A percentile compares a stretch with the other conserved stretches of the same genome.
Evolutionary conservation across 2,888 invertebrate genomes (phyloP).

Genomic region (Nudaria mundana): DNA sequence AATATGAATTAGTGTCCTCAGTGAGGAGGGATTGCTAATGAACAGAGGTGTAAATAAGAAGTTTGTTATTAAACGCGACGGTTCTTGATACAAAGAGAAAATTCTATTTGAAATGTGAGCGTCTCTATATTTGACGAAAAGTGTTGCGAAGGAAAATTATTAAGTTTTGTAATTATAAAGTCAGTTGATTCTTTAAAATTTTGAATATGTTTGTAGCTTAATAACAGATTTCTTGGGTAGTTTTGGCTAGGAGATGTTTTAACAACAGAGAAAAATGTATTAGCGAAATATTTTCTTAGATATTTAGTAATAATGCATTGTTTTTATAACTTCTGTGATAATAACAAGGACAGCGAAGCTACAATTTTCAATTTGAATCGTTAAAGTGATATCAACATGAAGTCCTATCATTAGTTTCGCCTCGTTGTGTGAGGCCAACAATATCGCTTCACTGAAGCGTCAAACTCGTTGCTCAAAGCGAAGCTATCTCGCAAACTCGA

Average conservation of each 20-base stretch:
- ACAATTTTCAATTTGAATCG: too few relatives aligned
- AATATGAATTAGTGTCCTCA: slow-evolving; percentile 71
- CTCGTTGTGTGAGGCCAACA: neutral
- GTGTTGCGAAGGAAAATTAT: slow-evolving; percentile 10
- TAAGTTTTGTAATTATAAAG: neutral
- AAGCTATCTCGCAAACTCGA: slow-evolving; percentile 41
- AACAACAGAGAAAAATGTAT: neutral
- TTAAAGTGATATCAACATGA: too few relatives aligned
- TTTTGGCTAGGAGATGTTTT: too few relatives aligned
- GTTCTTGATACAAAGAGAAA: slow-evolving; percentile 24
- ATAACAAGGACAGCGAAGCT: too few relatives aligned
- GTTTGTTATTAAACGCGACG: slow-evolving; percentile 31
- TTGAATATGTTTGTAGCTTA: neutral
- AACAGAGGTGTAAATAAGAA: slow-evolving; percentile 41
- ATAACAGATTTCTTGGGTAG: too few relatives aligned
- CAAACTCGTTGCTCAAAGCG: slow-evolving; percentile 12
- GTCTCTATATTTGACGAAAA: slow-evolving; percentile 8
- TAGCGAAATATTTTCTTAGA: too few relatives aligned
- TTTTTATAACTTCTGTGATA: too few relatives aligned
- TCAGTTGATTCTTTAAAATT: too few relatives aligned
- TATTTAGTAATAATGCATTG: too few relatives aligned
- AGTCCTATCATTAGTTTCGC: too few relatives aligned
- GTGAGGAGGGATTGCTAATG: slow-evolving; percentile 55
- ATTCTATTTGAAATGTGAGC: slow-evolving; percentile 19
- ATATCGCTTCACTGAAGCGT: slow-evolving; percentile 14